Evolutionary conservation across 1,140 invertebrate species (phyloP), one percentile per base, ranked within the genome.

Genomic region (Streblospio benedicti): DNA sequence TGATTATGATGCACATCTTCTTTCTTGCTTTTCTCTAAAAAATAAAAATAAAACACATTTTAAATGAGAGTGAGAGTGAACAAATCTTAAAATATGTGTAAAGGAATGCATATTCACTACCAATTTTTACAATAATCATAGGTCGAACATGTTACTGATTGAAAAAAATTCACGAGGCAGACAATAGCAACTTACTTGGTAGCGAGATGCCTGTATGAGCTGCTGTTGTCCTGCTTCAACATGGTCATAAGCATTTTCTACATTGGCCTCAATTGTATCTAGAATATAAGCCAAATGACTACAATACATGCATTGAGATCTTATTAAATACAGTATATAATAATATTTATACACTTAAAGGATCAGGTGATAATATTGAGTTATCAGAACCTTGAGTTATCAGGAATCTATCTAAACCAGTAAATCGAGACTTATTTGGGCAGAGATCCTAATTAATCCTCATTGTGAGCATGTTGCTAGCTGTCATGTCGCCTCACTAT

Each of bases 11-110:
- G 23, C 35, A 57, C 43, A 44, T 57, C 56, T 57, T 57, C 56
- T 57, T 57, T 12, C 56, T 38, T 3, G 56, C 56, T 27, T 57
- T 57, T n/a, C 56, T 44, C 56, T 56, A 23, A 18, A 35, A 56
- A 20, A 56, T 25, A 35, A 38, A 43, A 38, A 41, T 18, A 0
- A 56, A 41, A 41, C 35, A 30, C 33, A 18, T 16, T 55, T n/a
- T 16, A 20, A 51, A 23, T 23, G n/a, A n/a, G n/a, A 28, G 2
- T 51, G 16, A 51, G 2, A 2, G 28, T 35, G 33, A 30, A 54
- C 30, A 54, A 54, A 23, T 27, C 20, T 1, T 3, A 57, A 2
- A 57, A 18, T n/a, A n/a, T 23, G 18, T 18, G 32, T 35, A 27
- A 1, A 54, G 31, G 52, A 35, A 54, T 33, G 27, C 28, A 55